These are phyloP conservation scores for Cabera pusaria DNA, from an alignment of 2,888 invertebrate genomes.

Conservation along the genomic window DNA sequence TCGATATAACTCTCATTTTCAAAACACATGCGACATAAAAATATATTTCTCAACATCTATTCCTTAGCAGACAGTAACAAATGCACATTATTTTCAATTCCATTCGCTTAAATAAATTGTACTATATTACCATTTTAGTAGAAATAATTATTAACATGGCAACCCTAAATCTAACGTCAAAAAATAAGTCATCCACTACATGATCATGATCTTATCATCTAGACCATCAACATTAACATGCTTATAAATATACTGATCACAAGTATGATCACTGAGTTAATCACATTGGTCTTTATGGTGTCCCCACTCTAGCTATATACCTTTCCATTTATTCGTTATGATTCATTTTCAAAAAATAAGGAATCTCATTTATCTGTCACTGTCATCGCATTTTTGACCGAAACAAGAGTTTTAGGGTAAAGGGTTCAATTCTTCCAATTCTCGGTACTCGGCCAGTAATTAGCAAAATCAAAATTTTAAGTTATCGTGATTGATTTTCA, in stretches of 20 bases:
- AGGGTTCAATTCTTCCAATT: no score
- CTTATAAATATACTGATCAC: constrained; percentile 41
- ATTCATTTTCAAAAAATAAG: no score
- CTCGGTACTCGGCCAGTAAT: no score
- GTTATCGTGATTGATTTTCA: no score
- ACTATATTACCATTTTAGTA: constrained; percentile 36
- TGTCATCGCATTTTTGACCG: no score
- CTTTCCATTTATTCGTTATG: no score
- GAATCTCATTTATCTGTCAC: no score
- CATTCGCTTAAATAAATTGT: constrained; percentile 40
- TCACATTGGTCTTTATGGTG: constrained; percentile 27
- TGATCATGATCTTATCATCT: constrained; percentile 24
- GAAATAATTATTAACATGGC: constrained; percentile 62
- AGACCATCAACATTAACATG: constrained; percentile 39
- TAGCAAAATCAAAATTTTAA: no score
- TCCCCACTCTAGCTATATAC: constrained; percentile 8
- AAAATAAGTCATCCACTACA: constrained; percentile 41
- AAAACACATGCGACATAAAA: constrained; percentile 45
- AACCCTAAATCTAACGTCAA: constrained; percentile 50
- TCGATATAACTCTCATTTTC: constrained; percentile 21
- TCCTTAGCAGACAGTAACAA: constrained; percentile 53
- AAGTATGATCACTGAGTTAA: constrained; percentile 58
- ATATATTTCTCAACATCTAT: constrained; percentile 48
- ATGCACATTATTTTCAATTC: constrained; percentile 63
- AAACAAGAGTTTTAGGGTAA: no score